Evolutionary conservation across 2,888 invertebrate species (phyloP), one percentile per base, ranked within the genome.

Genomic region (Quadroppia sp.): DNA sequence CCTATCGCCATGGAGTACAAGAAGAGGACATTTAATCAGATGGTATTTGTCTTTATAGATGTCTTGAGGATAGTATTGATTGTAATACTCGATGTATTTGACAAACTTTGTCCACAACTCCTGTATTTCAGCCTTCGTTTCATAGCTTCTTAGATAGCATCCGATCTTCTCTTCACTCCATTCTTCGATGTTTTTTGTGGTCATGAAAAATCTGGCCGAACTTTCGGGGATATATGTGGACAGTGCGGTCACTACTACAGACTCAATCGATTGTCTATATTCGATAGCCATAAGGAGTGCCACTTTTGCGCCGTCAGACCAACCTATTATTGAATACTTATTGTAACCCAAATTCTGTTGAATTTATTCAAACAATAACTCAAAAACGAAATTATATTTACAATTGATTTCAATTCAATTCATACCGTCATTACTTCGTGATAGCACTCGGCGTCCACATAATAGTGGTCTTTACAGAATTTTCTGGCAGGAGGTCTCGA

Each of bases 271-370:
- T 28, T 28, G 42, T 9, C 82, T 77, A 40, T 79, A 80, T 11
- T 78, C 73, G 15, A 6, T 79, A 80, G 83, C 82, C 20, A 82
- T 74, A 13, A 83, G 79, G 77, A 83, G 71, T 11, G 78, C 82
- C 2, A 81, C 80, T 30, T 79, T 81, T 0, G 81, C 83, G 7
- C 83, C 83, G 77, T 83, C 83, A 79, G 28, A 81, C 82, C 82
- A 83, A 4, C 83, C 83, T 28, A 82, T 77, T 1, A 82, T 71
- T 0, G 82, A 82, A 71, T 79, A 77, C 6, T 20, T 56, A 13
- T 73, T 23, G 17, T 42, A 73, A 30, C 67, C 74, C 71, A 74
- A 40, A 6, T 61, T 25, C 71, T 53, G 28, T 17, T 2, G 1
- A 30, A 32, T 17, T 56, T 3, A 17, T 30, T 36, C 11, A 11